Evolutionary conservation across 2,797 vertebrate genomes (phyloP), one percentile per base, ranked within the genome.

Genomic region (Myripristis jacobus): DNA sequence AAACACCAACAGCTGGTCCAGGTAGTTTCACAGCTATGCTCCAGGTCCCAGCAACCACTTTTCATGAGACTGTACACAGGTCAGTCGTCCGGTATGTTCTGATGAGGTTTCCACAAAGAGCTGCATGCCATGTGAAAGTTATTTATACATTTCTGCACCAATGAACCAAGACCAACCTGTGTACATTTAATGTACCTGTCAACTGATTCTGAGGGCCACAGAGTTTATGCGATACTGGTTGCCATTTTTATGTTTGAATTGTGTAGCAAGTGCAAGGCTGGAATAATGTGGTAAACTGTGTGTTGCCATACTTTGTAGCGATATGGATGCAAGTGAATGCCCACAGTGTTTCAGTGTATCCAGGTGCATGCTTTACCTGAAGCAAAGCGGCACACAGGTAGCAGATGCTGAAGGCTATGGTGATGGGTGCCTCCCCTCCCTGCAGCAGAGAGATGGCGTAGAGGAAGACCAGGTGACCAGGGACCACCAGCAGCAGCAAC

Each of bases 381-480:
- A 97, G 65, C 73, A 98, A 66, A 74, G 95, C 95, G 50, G 96
- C 96, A 12, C 79, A 84, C 86, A 99, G 90, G 83, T 97, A 99
- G 84, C 96, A 94, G 74, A 90, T 58, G 87, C 92, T 87, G 75
- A 99, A 99, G 67, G 91, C 82, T 47, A 88, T 74, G 12, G 90
- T 93, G 80, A 95, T 88, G 0, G 94, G 80, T 0, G 92, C 84
- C 75, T 95, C 94, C 0, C 94, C 94, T n/a, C 94, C 96, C 75
- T 97, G 95, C 62, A 97, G 92, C 72, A 97, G 83, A 57, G 90
- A 93, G 87, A 98, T 96, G 88, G 95, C 91, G 53, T 93, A 96
- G 52, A 98, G 95, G 92, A 99, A 98, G 72, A 96, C 83, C 18
- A 98, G 89, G 75, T 99, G 97, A 51, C 97, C 97, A 0, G 97